A percentile compares a stretch with the other conserved stretches of the same genome.
These are phyloP conservation scores for Neopipo cinnamomea DNA, from an alignment of 2,113 vertebrate species.

Conservation along the genomic window DNA sequence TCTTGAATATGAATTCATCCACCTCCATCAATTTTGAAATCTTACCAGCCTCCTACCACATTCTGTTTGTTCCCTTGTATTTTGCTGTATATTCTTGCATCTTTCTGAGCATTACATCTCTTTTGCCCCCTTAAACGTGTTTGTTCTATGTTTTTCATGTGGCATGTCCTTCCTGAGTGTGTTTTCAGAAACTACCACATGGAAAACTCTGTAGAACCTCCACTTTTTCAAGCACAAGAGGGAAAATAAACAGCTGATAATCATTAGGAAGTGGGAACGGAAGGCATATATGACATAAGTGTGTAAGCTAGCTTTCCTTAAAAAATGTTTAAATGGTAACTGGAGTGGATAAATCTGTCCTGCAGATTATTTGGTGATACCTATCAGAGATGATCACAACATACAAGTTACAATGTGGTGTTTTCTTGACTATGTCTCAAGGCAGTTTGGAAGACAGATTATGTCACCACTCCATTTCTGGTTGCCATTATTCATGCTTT, in stretches of 20 bases:
- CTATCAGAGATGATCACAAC: slow-evolving; percentile 39
- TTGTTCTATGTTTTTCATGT: neutral
- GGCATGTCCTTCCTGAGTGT: neutral
- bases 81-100: neutral
- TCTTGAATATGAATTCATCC: neutral
- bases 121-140: neutral
- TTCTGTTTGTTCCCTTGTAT: neutral
- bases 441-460: slow-evolving; percentile 49
- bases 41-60: neutral
- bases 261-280: slow-evolving; percentile 34
- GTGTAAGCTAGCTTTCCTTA: slow-evolving; percentile 20
- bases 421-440: slow-evolving; percentile 36
- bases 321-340: neutral
- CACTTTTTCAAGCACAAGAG: neutral
- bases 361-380: slow-evolving; percentile 36
- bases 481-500: slow-evolving; percentile 51
- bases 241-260: slow-evolving; percentile 40
- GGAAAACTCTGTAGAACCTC: neutral
- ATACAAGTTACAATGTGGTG: slow-evolving; percentile 3
- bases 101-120: neutral
- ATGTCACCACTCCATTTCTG: slow-evolving; percentile 29
- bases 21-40: neutral
- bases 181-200: neutral
- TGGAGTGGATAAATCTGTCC: slow-evolving; percentile 11
- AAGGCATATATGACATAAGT: neutral